Evolutionary conservation across 2,888 invertebrate species (phyloP), one percentile per base, ranked within the genome.

Genomic region (Drosophila lacicola): DNA sequence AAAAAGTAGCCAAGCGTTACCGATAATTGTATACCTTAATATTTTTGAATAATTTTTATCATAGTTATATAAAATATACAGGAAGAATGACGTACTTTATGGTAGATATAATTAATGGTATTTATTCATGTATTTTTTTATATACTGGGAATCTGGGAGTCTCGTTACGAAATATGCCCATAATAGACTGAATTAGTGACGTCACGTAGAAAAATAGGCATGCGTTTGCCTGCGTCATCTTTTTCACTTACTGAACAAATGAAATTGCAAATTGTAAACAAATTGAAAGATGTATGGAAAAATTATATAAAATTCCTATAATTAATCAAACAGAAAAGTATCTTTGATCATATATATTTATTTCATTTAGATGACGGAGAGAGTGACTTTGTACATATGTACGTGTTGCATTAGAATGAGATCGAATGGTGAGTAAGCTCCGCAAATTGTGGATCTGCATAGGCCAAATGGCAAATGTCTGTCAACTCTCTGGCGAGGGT

Each of bases 401-500:
- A 17, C 4, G 21, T 21, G 21, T 21, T 21, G 21, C 21, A 13
- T 17, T n/a, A n/a, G 42, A 33, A n/a, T 3, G 33, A 5, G 25
- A 37, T 25, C 13, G 36, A 45, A 29, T 11, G 47, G 47, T 47
- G 56, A 56, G 47, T 56, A 17, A 47, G 42, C 4, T 8, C 8
- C 42, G n/a, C 10, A 4, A 4, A n/a, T 36, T 25, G 4, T 6
- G 25, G 47, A 46, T 47, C 25, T 44, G 21, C 21, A 21, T 39
- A 8, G 10, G 17, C 4, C 13, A 29, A 29, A 29, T 34, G 45
- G 4, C 51, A 11, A 34, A 34, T 21, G 33, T 39, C 19, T 36
- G 45, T 60, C 47, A 64, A 70, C 51, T 51, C 47, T 49, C 65
- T 8, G 61, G 54, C 39, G 34, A 49, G 36, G 39, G 47, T 47